A percentile compares a stretch with the other conserved stretches of the same genome.
These are phyloP conservation scores for Drosophila pseudotakahashii DNA, from an alignment of 2,888 invertebrate genomes.

Conservation along the genomic window DNA sequence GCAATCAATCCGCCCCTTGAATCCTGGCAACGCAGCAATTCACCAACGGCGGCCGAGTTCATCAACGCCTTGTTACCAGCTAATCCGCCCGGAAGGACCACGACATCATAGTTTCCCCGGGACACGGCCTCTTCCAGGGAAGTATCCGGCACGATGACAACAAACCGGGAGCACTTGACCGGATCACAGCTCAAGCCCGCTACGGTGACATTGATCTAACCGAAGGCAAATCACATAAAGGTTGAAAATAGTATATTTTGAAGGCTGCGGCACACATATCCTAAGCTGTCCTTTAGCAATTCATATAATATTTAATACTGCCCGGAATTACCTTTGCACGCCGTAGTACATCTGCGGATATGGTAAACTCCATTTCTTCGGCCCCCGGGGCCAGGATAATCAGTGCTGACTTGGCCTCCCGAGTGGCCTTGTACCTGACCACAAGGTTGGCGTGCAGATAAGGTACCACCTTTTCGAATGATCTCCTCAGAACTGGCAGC, in stretches of 20 bases:
- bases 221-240: too few relatives aligned
- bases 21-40: constrained; percentile 92
- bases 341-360: constrained; percentile 94
- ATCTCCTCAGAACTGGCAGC: neutral
- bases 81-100: constrained; percentile 95
- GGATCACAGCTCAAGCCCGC: constrained; percentile 90
- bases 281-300: too few relatives aligned
- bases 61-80: constrained; percentile 92
- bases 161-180: constrained; percentile 93
- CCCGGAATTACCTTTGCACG: constrained; percentile 89
- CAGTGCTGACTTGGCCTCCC: constrained; percentile 86
- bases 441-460: neutral
- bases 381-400: constrained; percentile 95
- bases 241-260: neutral
- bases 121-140: constrained; percentile 85
- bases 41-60: constrained; percentile 91
- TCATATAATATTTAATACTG: too few relatives aligned
- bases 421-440: neutral
- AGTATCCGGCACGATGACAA: constrained; percentile 92
- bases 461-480: neutral
- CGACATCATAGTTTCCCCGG: constrained; percentile 83
- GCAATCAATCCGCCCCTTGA: constrained; percentile 90
- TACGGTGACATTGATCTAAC: constrained; percentile 90
- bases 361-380: constrained; percentile 98
- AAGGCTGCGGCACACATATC: neutral